Evolutionary conservation across 2,113 vertebrate species (phyloP).

Genomic region (Alectura lathami): DNA sequence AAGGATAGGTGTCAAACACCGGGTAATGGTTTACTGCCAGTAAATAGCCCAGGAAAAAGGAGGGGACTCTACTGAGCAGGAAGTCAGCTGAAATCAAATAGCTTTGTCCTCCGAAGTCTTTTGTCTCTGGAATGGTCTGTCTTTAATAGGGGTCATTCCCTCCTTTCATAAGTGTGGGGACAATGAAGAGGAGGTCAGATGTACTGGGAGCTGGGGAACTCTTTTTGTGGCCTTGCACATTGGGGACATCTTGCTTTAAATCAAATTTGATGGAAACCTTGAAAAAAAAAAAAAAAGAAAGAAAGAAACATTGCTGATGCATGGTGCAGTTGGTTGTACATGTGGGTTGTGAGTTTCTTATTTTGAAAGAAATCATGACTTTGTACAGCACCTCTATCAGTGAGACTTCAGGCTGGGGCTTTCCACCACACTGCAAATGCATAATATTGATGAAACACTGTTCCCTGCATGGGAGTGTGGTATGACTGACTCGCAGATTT

Average conservation of each 20-base stretch:
- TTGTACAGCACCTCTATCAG: neutral
- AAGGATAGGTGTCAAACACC: neutral
- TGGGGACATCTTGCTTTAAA: neutral
- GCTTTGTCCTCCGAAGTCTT: neutral
- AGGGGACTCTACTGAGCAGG: neutral
- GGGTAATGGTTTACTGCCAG: neutral
- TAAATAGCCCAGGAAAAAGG: slow-evolving; percentile 12
- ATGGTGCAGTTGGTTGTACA: neutral
- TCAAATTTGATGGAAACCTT: neutral
- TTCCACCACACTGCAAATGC: neutral
- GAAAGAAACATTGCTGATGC: neutral
- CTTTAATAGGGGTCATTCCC: neutral
- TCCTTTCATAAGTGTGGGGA: neutral
- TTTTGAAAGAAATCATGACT: neutral
- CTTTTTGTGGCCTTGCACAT: neutral
- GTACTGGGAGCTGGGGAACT: neutral
- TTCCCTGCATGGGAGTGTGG: neutral
- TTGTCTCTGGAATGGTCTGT: neutral
- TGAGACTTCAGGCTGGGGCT: neutral
- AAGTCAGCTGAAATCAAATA: neutral
- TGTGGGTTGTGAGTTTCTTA: neutral
- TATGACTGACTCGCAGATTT: neutral
- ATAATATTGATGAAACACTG: neutral
- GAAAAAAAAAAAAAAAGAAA: neutral
- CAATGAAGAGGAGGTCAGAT: neutral